Percentiles rank a stretch among this genome's conserved stretches.
Conservation (phyloP, 2,113 vertebrate genomes). For the Poeciliopsis retropinna region DNA sequence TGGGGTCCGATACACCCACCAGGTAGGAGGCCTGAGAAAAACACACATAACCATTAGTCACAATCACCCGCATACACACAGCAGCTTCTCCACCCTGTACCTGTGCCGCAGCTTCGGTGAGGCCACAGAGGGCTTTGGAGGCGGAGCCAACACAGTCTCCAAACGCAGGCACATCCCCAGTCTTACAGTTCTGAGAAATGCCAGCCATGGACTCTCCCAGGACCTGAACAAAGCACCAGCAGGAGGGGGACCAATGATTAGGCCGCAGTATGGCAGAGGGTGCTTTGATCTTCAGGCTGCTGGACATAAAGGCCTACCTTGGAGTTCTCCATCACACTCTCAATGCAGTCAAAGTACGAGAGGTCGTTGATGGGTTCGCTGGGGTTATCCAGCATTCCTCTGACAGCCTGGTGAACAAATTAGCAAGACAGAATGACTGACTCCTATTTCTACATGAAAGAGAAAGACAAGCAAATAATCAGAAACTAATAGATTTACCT, state of each 20-base stretch:
- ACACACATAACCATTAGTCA: not conserved
- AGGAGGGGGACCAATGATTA: constrained; percentile 4
- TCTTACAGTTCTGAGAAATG: constrained; percentile 98
- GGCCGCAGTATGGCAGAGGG: not conserved
- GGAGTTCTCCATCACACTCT: constrained; percentile 98
- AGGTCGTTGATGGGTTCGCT: constrained; percentile 96
- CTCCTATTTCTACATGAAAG: not conserved
- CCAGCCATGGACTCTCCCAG: constrained; percentile 98
- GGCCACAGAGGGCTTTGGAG: constrained; percentile 96
- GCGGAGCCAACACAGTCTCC: constrained; percentile 93
- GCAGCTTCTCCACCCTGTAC: constrained; percentile 62
- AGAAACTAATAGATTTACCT: constrained; percentile 79
- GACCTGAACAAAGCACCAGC: constrained; percentile 78
- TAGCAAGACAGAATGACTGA: not conserved
- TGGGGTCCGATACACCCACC: constrained; percentile 97
- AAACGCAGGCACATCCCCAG: constrained; percentile 89
- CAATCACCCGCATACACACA: not conserved
- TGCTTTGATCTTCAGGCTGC: not conserved
- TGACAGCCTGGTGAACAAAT: constrained; percentile 84
- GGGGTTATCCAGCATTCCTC: constrained; percentile 95
- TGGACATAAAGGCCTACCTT: constrained; percentile 82
- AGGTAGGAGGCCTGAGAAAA: constrained; percentile 89
- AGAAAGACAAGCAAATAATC: not conserved
- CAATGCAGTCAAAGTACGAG: constrained; percentile 98
- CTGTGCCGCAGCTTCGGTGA: constrained; percentile 97